Evolutionary conservation across 2,797 vertebrate species (phyloP).

Genomic region (Parauchenoglanis ngamensis): DNA sequence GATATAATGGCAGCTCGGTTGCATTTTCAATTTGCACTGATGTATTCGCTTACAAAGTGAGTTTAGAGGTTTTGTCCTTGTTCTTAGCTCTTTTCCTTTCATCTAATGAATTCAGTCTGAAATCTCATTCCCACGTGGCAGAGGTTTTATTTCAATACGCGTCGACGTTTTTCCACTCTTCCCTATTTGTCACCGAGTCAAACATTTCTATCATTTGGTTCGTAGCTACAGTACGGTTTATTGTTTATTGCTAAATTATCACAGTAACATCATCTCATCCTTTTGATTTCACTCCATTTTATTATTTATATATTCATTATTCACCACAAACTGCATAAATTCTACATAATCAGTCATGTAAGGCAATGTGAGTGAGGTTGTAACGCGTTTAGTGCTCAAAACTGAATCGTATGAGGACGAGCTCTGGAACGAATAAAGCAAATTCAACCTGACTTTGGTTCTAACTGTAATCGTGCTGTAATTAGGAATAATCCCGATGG

Average conservation of each 20-base stretch:
- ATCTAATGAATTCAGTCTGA: not conserved
- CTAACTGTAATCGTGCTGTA: too few relatives aligned
- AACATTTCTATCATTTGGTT: conserved; percentile 11
- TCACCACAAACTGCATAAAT: not conserved
- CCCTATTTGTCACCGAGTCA: rapidly evolving
- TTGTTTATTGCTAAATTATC: conserved; percentile 36
- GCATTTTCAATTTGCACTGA: not conserved
- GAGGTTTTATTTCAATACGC: not conserved
- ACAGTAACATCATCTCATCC: not conserved
- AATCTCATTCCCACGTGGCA: not conserved
- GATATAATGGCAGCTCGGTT: not conserved
- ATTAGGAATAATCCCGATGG: not conserved
- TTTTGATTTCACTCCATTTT: not conserved
- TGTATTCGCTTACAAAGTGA: not conserved
- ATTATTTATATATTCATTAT: not conserved
- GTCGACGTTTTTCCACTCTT: too few relatives aligned
- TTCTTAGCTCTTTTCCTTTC: not conserved
- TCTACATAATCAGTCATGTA: not conserved
- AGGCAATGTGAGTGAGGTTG: conserved; percentile 7
- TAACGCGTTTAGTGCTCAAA: not conserved
- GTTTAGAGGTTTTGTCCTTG: not conserved
- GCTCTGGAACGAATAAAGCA: not conserved
- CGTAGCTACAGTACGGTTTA: conserved; percentile 35
- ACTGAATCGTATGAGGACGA: not conserved
- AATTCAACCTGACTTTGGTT: not conserved